Conservation (phyloP, 2,113 vertebrate species). For the Stegostoma tigrinum region DNA sequence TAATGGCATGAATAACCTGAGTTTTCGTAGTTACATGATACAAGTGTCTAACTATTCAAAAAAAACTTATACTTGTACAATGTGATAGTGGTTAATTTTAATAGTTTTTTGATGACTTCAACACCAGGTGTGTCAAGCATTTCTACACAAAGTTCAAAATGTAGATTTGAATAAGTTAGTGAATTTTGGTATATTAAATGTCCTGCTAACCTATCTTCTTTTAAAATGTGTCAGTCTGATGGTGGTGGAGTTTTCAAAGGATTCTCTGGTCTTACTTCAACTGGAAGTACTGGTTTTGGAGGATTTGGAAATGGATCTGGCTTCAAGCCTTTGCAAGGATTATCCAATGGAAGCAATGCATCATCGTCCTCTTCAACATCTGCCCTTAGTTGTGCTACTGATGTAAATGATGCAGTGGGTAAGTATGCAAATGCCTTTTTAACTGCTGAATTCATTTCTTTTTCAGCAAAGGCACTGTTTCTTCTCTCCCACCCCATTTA, state of each 20-base stretch:
- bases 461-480: neutral
- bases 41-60: neutral
- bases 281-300: constrained; percentile 53
- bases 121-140: neutral
- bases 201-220: neutral
- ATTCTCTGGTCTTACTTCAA: constrained; percentile 72
- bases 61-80: neutral
- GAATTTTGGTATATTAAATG: constrained; percentile 8
- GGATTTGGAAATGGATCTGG: constrained; percentile 66
- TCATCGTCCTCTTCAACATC: constrained; percentile 50
- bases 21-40: neutral
- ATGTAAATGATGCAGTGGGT: constrained; percentile 60
- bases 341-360: constrained; percentile 71
- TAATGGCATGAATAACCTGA: neutral
- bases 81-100: neutral
- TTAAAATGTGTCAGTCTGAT: constrained; percentile 60
- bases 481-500: neutral
- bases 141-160: neutral
- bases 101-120: neutral
- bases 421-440: constrained; percentile 46
- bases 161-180: neutral
- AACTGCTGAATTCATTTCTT: neutral
- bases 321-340: constrained; percentile 59
- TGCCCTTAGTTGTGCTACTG: constrained; percentile 45
- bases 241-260: constrained; percentile 76